Evolutionary conservation across 2,888 invertebrate genomes (phyloP), one percentile per base, ranked within the genome.

Genomic region (Eilema griseolum): DNA sequence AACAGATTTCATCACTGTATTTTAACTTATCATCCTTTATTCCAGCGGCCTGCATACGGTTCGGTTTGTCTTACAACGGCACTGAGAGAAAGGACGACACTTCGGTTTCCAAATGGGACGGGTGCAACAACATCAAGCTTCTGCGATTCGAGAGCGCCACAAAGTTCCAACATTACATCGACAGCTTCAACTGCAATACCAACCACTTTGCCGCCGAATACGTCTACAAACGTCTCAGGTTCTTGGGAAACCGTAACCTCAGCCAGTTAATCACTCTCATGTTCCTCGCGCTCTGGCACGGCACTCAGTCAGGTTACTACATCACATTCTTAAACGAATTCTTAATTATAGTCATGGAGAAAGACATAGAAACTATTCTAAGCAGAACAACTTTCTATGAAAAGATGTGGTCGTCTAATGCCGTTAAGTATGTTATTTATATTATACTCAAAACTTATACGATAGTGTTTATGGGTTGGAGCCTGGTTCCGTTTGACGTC

Each of bases 261-360:
- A 99, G 99, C 76, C 99, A 99, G 90, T 94, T 96, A 0, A 95
- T 96, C 0, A 98, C 99, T 0, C 93, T 99, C 59, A 70, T 97
- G 0, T 99, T 99, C 92, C 96, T 99, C 57, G 99, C 99, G 0
- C 86, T 99, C 0, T 99, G 99, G 99, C 99, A 99, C 91, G 99
- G 99, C 16, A 97, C 98, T 67, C 98, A 98, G 88, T 97, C 98
- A 14, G 99, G 99, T 0, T 99, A 99, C 88, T 99, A 99, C 89
- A 95, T 98, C 85, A 97, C 98, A 62, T 99, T 99, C 95, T 96
- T 98, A 71, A 97, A 98, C 91, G 99, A 99, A 88, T 99, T 99
- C 88, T 92, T 98, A 46, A 97, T 98, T 46, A 98, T 99, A 89
- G 96, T 96, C 76, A 96, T 98, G 87, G 99, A 99, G 86, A 98